Evolutionary conservation across 2,797 vertebrate genomes (phyloP), one percentile per base, ranked within the genome.

Genomic region (Eleutherodactylus coqui): DNA sequence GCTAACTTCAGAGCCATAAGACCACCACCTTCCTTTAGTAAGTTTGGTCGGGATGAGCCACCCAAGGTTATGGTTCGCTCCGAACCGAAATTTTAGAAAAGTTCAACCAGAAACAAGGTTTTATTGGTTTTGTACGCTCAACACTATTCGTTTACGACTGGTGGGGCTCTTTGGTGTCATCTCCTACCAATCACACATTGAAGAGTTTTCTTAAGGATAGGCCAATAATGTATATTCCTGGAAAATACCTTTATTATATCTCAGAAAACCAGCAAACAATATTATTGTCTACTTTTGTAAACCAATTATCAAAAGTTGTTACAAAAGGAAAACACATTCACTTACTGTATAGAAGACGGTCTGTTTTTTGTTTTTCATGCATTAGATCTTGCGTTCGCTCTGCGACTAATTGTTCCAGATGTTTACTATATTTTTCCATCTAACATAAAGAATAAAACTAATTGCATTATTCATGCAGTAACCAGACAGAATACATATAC

Each of bases 401-500:
- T 41, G 95, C 93, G 81, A 96, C 95, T 87, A 97, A 34, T 27
- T 94, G 94, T 92, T 97, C 95, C 91, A 97, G 92, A 82, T 98
- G 96, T 91, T 97, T 96, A 73, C 95, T 97, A 82, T 97, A 96
- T 88, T 96, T 98, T 93, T 98, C 96, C 96, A 96, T 96, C 96
- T 97, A 93, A 88, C 27, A 41, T 49, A 62, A 49, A 10, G 60
- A 64, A 53, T 41, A 79, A 80, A 8, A 43, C 1, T 43, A 14
- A 53, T 19, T 36, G 36, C 16, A 47, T 75, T 75, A 49, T 49
- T 34, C 10, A 76, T 53, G 34, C 1, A 76, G 21, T 34, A 8
- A 49, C 73, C 14, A 32, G 14, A 19, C 32, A 24, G 24, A 16
- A 8, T 38, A 29, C 3, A 32, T 29, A 5, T 47, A 49, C 6